Conservation (phyloP, 53 echinoderm and acorn worm genomes). For the Echinarachnius parma region DNA sequence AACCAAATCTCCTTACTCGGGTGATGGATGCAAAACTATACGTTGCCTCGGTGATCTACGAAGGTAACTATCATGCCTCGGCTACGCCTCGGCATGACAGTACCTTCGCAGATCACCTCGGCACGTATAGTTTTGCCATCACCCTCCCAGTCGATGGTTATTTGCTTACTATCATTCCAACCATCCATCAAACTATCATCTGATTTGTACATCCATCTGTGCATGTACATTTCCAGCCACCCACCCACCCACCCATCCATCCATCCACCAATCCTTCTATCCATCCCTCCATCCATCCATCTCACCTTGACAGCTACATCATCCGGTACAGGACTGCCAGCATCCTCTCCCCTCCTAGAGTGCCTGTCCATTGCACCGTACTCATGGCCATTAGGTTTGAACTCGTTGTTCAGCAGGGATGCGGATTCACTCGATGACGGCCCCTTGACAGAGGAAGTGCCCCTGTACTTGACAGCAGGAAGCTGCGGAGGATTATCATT, state of each 20-base stretch:
- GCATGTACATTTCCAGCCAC: neutral
- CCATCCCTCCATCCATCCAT: neutral
- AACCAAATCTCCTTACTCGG: too few relatives aligned
- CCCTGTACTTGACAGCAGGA: conserved; percentile 12
- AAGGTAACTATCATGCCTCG: neutral
- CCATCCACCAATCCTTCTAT: neutral
- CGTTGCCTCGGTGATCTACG: too few relatives aligned
- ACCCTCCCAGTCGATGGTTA: neutral
- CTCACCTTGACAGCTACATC: conserved; percentile 50
- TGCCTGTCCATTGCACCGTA: conserved; percentile 17
- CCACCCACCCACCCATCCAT: neutral
- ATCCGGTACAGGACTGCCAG: conserved; percentile 35
- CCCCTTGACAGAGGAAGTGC: conserved; percentile 5
- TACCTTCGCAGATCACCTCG: neutral
- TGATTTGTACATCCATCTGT: neutral
- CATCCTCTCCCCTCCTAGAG: neutral
- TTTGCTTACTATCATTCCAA: too few relatives aligned
- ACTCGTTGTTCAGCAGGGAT: conserved; percentile 24
- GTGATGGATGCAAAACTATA: too few relatives aligned
- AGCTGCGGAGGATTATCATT: too few relatives aligned
- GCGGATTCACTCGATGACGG: conserved; percentile 15
- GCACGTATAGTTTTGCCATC: neutral
- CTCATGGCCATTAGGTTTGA: neutral
- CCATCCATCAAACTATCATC: too few relatives aligned
- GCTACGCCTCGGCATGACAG: neutral